phyloP scores from a whole-genome alignment of 2,888 invertebrate species.

The Caenorhabditis becei region DNA sequence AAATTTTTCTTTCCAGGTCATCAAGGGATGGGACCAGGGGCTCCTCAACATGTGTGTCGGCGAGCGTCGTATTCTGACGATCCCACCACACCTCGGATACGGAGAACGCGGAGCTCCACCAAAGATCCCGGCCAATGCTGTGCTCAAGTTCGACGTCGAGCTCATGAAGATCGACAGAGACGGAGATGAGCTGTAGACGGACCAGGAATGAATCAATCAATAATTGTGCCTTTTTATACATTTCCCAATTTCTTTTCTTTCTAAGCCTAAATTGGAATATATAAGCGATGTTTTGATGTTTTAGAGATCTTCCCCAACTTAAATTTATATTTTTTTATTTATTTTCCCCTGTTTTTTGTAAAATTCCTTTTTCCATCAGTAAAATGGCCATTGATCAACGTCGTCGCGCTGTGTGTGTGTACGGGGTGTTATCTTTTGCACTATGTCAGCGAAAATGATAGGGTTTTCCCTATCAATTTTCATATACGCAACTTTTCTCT shows the following conservation, averaged over 20 bases:
- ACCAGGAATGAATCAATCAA: not conserved
- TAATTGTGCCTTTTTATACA: not conserved
- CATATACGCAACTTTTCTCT: not conserved
- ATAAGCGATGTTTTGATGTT: conserved; percentile 24
- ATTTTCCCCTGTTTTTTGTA: conserved; percentile 17
- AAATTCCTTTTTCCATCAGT: not conserved
- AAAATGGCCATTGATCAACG: conserved; percentile 36
- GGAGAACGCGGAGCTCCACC: conserved; percentile 90
- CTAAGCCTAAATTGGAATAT: too few species aligned
- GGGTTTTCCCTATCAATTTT: conserved; percentile 19
- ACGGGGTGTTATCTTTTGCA: conserved; percentile 19
- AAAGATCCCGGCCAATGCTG: conserved; percentile 86
- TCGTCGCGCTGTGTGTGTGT: conserved; percentile 28
- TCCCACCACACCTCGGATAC: conserved; percentile 91
- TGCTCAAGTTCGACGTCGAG: conserved; percentile 80
- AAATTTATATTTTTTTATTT: not conserved
- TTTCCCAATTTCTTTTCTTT: not conserved
- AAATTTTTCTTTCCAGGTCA: conserved; percentile 84
- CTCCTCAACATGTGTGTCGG: conserved; percentile 87
- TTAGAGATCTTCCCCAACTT: not conserved
- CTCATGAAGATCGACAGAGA: conserved; percentile 77
- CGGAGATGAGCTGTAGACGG: conserved; percentile 65
- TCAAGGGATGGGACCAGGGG: conserved; percentile 94
- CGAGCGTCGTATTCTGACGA: conserved; percentile 90
- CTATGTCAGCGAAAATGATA: conserved; percentile 59